Base-by-base conservation (phyloP, 2,113 vertebrate species). In the Platysteira castanea region DNA sequence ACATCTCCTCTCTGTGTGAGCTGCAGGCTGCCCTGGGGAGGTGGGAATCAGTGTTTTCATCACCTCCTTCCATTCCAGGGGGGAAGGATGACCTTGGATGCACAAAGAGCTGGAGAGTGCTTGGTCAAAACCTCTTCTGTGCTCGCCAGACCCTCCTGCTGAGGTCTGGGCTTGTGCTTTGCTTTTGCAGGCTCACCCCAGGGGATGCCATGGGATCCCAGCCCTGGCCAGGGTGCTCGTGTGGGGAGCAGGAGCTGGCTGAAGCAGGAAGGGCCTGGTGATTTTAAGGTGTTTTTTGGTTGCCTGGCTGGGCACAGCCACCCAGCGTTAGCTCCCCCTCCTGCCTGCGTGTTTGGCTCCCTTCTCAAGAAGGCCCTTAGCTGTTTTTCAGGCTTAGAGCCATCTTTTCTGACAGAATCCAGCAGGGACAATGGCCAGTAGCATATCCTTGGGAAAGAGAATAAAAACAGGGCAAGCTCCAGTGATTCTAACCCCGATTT, bases 401-500 rank as follows among this genome's bases (percentile, higher is more conserved):
- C 89, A 44, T 93, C 39, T 78, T 80, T 70, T 37, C 39, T 92
- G 91, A 28, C 0, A 10, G 86, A 92, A 84, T 95, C 76, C 91
- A 94, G 76, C 83, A 87, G 87, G 91, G 76, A 95, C 91, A 90
- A 84, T 90, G 93, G 96, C 93, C 80, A 89, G 94, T 68, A 93
- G 89, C 86, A 68, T 89, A 91, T 93, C 89, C 68, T 96, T 89
- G 56, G 64, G 59, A 70, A 89, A 87, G 88, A 74, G 86, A 90
- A 89, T 54, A 54, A 90, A 93, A 89, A 8, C 89, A 93, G 73
- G 89, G 80, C 93, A 96, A 84, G 96, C 89, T 78, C 68, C 86
- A 95, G 94, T 96, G 96, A 89, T 92, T 91, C 86, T 89, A 81
- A 90, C 86, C 88, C 85, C 3, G n/a, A 26, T 78, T 63, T 67